phyloP scores from a whole-genome alignment of 2,113 vertebrate genomes.

The Nycticryphes semicollaris region DNA sequence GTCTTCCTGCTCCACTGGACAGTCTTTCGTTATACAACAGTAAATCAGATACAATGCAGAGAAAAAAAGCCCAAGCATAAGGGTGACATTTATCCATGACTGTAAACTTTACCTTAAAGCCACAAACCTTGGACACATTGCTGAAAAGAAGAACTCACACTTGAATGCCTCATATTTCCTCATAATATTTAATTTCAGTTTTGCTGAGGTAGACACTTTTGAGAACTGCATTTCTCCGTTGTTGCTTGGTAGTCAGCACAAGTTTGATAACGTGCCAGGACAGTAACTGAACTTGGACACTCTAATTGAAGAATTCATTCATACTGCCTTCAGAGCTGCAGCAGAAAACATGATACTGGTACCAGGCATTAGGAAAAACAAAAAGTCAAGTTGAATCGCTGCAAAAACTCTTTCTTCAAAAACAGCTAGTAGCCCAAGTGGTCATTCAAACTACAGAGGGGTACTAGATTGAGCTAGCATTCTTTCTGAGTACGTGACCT shows the following conservation, averaged over 20 bases:
- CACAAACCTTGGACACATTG: not conserved
- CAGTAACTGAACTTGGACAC: not conserved
- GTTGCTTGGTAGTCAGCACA: not conserved
- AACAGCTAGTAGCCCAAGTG: not conserved
- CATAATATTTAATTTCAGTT: not conserved
- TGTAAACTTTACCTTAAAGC: not conserved
- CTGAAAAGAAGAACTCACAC: not conserved
- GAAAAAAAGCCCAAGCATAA: not conserved
- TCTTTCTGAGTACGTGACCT: not conserved
- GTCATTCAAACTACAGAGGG: not conserved
- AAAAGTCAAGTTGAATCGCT: not conserved
- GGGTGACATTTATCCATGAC: not conserved
- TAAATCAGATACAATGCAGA: not conserved
- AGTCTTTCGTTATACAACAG: not conserved
- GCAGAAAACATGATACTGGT: not conserved
- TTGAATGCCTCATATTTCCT: not conserved
- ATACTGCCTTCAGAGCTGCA: not conserved
- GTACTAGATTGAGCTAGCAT: not conserved
- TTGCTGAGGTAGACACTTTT: not conserved
- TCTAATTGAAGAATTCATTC: not conserved
- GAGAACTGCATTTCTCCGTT: not conserved
- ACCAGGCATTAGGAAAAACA: not conserved
- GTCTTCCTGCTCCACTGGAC: not conserved
- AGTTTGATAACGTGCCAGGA: not conserved
- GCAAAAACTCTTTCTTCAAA: not conserved